Conservation (phyloP, 2,797 vertebrate genomes). For the Sitta carolinensis region DNA sequence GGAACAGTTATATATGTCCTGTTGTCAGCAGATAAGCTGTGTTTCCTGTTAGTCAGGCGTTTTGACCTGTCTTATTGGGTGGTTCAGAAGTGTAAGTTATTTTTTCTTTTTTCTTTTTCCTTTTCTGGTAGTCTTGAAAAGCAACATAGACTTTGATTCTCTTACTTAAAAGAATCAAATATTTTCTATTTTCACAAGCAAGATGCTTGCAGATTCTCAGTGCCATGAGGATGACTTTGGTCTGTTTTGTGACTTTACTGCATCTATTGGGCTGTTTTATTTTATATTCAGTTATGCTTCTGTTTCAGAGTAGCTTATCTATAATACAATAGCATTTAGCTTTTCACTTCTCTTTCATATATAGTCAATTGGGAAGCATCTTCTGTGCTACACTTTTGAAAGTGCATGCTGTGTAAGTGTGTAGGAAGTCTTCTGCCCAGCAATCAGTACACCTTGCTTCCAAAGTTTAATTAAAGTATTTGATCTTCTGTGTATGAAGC, state of each 20-base stretch:
- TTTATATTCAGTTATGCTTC: not conserved
- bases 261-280: not conserved
- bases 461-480: constrained; percentile 44
- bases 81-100: not conserved
- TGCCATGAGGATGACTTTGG: not conserved
- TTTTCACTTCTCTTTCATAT: not conserved
- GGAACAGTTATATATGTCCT: not conserved
- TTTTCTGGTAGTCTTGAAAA: not conserved
- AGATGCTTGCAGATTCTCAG: not conserved
- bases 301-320: not conserved
- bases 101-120: not conserved
- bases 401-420: not conserved
- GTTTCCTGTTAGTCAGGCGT: not conserved
- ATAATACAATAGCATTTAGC: not conserved
- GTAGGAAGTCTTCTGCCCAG: not conserved
- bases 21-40: not conserved
- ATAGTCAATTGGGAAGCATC: not conserved
- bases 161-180: not conserved
- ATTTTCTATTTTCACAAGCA: not conserved
- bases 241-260: not conserved
- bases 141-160: not conserved
- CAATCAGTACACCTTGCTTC: not conserved
- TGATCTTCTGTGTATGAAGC: not conserved
- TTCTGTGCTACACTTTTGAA: not conserved
- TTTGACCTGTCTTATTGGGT: not conserved